A percentile compares a stretch with the other conserved stretches of the same genome.
Conservation (phyloP, 2,113 vertebrate genomes). For the Sisor rabdophorus region DNA sequence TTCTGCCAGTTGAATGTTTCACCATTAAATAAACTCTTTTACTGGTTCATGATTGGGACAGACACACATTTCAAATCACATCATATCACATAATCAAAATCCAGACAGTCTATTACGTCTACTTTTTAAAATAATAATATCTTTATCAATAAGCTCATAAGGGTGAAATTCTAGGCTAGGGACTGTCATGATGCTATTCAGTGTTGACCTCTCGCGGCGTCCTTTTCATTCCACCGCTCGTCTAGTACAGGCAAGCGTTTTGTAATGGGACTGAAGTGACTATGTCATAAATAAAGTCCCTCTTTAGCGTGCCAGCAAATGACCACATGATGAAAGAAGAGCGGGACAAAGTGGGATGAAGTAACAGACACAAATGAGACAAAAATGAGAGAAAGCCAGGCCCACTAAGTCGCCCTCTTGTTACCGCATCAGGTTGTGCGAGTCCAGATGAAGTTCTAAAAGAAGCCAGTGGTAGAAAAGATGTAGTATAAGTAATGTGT, state of each 20-base stretch:
- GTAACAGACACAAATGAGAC: slow-evolving; percentile 7
- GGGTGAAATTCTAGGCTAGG: too few relatives aligned
- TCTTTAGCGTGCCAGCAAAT: background rate
- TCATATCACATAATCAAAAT: too few relatives aligned
- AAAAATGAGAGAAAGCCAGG: slow-evolving; percentile 13
- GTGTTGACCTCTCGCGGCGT: background rate
- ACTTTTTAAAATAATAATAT: too few relatives aligned
- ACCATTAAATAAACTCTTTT: too few relatives aligned
- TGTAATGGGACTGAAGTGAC: background rate
- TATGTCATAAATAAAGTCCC: slow-evolving; percentile 9
- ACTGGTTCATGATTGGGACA: too few relatives aligned
- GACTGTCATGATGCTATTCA: too few relatives aligned
- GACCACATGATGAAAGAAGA: background rate
- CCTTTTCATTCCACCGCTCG: background rate
- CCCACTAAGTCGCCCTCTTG: background rate
- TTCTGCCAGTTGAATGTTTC: too few relatives aligned
- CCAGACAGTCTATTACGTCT: too few relatives aligned
- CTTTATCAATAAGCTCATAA: too few relatives aligned
- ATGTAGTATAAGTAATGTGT: background rate
- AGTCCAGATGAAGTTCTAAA: background rate
- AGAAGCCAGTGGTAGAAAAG: too few relatives aligned
- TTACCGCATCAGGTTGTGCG: background rate
- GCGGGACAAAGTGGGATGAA: background rate
- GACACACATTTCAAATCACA: too few relatives aligned
- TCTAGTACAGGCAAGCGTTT: background rate